Evolutionary conservation across 2,113 vertebrate species (phyloP), one percentile per base, ranked within the genome.

Genomic region (Gadus macrocephalus): DNA sequence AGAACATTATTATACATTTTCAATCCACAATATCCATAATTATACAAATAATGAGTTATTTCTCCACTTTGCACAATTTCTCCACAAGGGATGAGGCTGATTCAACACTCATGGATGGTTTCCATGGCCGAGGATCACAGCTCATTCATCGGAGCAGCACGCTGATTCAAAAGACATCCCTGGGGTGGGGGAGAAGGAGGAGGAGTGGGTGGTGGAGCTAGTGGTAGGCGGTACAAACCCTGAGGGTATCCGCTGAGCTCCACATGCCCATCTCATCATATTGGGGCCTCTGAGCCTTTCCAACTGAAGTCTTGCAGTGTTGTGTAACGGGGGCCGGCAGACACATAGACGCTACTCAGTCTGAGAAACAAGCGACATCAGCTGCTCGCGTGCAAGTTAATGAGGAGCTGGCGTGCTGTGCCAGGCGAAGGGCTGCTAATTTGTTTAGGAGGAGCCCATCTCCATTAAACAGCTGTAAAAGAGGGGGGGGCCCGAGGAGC

Each of bases 401-500:
- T 88, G 87, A 86, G 82, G 71, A 68, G 70, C 79, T 28, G 35
- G 22, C 61, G 74, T 73, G 79, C 83, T 81, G 83, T 86, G 78
- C 80, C 81, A 78, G 75, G 77, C 67, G 60, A 62, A 56, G 72
- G 77, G 84, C 75, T 74, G 76, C 79, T 85, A 81, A 82, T 87
- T 87, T 86, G 86, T 87, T 86, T 84, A 72, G 75, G 62, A 74
- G 75, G 62, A 74, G 73, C 83, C 79, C 80, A 65, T 86, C 86
- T 84, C 85, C 86, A 88, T 87, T 88, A 88, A 86, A 85, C 73
- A 73, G 77, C 79, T 86, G 86, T 85, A 84, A 83, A 75, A 79
- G 82, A 81, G 66, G 73, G 38, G 71, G 14, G 66, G 7, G 16
- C 53, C 53, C 3, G 53, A 55, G 53, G 53, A 55, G 53, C 12